Base-by-base conservation (phyloP, 37 sponge, comb jelly and placozoan genomes). In the Cladorhizidae sp. region DNA sequence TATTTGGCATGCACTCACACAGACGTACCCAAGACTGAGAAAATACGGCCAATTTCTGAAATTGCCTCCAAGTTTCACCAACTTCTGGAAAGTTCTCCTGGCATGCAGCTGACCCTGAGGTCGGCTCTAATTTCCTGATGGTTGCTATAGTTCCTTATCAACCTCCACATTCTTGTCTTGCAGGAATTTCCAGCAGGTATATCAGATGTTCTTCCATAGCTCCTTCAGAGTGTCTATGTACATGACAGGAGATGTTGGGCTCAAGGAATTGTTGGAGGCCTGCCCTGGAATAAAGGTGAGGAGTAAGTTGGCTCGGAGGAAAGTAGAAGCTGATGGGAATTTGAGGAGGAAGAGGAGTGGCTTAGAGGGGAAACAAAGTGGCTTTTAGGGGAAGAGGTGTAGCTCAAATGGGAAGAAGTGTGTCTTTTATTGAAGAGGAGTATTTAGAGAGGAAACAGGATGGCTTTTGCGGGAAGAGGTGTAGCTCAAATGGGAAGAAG, bases 171-270 rank as follows among this genome's bases (percentile, higher is more conserved):
- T 71, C 37, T 6, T 41, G 32, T 25, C 23, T 1, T 64, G 37
- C 58, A 84, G 82, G 50, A 64, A 61, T 23, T 75, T 93, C 40
- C 93, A 93, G 80, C 93, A 88, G 52, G 72, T 73, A 42, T 86
- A 88, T 38, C 93, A 93, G 86, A 93, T 86, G 0, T 39, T 74
- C 37, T 93, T 62, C 42, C 89, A 88, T 55, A 70, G 61, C 29
- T 85, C 86, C 14, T 77, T 85, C 57, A 71, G 79, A 59, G 86
- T 88, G 52, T 64, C 83, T 25, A 78, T 88, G 82, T 88, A 70
- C 25, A n/a, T 84, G n/a, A 45, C 67, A 35, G 64, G 37, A 25
- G 26, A 43, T 42, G 72, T 43, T 22, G 38, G 64, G 26, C 31
- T 81, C 70, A 62, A 63, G 35, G 65, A 57, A 40, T 79, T 88